phyloP scores from a whole-genome alignment of 1,140 invertebrate species.

The Nephotettix cincticeps region DNA sequence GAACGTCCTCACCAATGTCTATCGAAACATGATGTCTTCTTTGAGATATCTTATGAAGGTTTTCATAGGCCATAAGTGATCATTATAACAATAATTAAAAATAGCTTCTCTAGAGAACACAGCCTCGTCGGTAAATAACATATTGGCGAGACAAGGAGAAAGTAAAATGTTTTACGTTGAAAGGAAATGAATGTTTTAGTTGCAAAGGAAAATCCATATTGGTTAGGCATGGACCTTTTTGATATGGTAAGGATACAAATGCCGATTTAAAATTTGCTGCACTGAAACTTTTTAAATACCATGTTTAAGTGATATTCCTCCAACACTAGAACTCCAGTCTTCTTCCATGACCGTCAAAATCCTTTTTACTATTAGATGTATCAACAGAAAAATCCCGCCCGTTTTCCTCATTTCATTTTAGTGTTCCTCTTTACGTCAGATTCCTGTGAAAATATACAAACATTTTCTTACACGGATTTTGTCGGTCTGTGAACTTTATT shows the following conservation, averaged over 20 bases:
- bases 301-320: not conserved
- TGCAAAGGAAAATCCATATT: not conserved
- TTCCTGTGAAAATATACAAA: not conserved
- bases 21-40: not conserved
- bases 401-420: not conserved
- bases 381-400: not conserved
- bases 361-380: not conserved
- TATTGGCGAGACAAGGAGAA: not conserved
- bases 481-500: not conserved
- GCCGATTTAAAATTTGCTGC: no score
- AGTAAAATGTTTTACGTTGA: not conserved
- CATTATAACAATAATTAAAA: not conserved
- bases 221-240: not conserved
- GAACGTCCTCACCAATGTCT: no score
- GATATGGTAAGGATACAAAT: not conserved
- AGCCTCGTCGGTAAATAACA: constrained; percentile 15
- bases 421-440: not conserved
- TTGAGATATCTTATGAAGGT: not conserved
- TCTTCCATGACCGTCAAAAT: not conserved
- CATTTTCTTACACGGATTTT: not conserved
- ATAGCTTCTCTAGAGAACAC: constrained; percentile 9
- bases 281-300: not conserved
- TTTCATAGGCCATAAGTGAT: not conserved
- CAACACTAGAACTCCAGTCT: not conserved
- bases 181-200: not conserved